Conservation (phyloP, 2,797 vertebrate species). For the Clarias platycephalus region DNA sequence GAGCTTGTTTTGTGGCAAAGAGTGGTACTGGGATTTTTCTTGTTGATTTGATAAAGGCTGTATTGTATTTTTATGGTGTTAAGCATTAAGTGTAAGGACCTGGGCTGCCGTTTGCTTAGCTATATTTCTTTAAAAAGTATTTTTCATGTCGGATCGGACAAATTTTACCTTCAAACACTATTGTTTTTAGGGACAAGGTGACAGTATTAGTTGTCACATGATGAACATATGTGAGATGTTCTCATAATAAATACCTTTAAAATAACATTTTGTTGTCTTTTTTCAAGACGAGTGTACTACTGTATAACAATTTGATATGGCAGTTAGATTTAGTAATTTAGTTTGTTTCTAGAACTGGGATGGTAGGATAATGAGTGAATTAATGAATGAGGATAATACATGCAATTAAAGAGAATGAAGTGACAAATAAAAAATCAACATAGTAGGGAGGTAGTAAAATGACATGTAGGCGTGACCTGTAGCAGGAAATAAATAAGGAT, state of each 20-base stretch:
- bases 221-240: slow-evolving; percentile 36
- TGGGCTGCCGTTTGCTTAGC: slow-evolving; percentile 23
- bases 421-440: not conserved
- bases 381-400: not conserved
- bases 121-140: slow-evolving; percentile 44
- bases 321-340: not conserved
- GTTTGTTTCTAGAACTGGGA: not conserved
- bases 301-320: not conserved
- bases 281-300: not conserved
- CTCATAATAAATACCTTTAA: slow-evolving; percentile 35
- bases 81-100: slow-evolving; percentile 31
- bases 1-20: slow-evolving; percentile 8
- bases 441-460: not conserved
- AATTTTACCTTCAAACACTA: slow-evolving; percentile 54
- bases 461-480: not conserved
- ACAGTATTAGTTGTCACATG: slow-evolving; percentile 49
- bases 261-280: not conserved
- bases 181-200: slow-evolving; percentile 42
- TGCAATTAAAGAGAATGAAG: not conserved
- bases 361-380: not conserved
- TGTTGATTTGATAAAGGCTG: slow-evolving; percentile 28
- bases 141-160: slow-evolving; percentile 37
- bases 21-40: slow-evolving; percentile 21
- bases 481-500: not conserved
- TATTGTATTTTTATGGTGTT: slow-evolving; percentile 31